phyloP scores from a whole-genome alignment of 1,140 invertebrate genomes.

The Papilio dardanus region DNA sequence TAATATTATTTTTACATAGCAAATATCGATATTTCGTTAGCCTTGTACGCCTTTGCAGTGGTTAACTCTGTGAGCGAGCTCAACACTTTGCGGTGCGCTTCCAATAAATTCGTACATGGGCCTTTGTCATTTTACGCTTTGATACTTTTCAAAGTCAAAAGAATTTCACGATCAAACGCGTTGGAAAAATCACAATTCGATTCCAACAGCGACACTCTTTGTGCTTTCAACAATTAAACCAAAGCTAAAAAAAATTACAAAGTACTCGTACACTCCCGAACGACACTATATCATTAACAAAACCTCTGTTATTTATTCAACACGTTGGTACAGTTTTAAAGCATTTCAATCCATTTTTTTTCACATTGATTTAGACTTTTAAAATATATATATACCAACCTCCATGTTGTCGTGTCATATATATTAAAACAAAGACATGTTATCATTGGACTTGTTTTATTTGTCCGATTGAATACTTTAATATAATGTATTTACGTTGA shows the following conservation, averaged over 20 bases:
- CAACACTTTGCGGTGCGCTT: neutral
- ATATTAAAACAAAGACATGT: no score
- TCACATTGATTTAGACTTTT: no score
- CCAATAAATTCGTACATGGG: neutral
- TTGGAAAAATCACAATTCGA: slow-evolving; percentile 7
- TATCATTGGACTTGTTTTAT: no score
- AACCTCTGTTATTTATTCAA: neutral
- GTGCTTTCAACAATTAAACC: neutral
- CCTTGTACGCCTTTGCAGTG: neutral
- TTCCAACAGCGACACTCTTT: neutral
- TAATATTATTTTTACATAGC: neutral
- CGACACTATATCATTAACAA: neutral
- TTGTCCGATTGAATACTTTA: neutral
- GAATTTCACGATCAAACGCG: neutral
- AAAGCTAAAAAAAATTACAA: neutral
- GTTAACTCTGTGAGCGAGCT: neutral
- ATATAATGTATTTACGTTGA: neutral
- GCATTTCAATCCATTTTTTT: no score
- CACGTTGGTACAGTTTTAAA: neutral
- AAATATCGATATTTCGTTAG: neutral
- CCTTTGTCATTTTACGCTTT: slow-evolving; percentile 20
- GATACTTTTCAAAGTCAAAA: slow-evolving; percentile 22
- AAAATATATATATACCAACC: no score
- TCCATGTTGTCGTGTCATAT: no score
- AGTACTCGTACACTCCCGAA: neutral